A percentile compares a stretch with the other conserved stretches of the same genome.
Evolutionary conservation across 2,888 invertebrate genomes (phyloP).

Genomic region (Linnaemya vulpina): DNA sequence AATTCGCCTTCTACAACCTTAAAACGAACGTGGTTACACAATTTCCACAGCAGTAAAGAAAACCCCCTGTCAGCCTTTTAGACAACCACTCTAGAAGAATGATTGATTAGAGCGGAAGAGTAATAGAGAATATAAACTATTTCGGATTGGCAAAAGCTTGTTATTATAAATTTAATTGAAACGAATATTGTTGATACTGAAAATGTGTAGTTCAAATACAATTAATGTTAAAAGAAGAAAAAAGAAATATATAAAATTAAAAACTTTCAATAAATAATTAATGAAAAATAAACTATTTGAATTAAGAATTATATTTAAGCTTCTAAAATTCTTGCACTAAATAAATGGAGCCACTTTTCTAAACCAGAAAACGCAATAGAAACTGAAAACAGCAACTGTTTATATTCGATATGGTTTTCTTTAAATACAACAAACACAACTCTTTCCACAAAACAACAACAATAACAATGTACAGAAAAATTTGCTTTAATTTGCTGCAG

Average conservation of each 20-base stretch:
- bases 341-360: slow-evolving; percentile 58
- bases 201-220: neutral
- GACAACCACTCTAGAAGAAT: slow-evolving; percentile 5
- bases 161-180: slow-evolving; percentile 29
- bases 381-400: slow-evolving; percentile 59
- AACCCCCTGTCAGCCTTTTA: slow-evolving; percentile 2
- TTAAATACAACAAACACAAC: slow-evolving; percentile 43
- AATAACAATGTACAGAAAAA: slow-evolving; percentile 52
- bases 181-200: neutral
- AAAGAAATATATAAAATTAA: slow-evolving; percentile 23
- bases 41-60: slow-evolving; percentile 9
- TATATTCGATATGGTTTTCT: slow-evolving; percentile 35
- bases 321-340: slow-evolving; percentile 62
- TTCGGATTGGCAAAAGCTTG: slow-evolving; percentile 31
- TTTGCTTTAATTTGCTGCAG: slow-evolving; percentile 54
- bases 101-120: slow-evolving; percentile 8
- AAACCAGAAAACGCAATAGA: slow-evolving; percentile 56
- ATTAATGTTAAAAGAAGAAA: slow-evolving; percentile 21
- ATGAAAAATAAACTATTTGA: slow-evolving; percentile 12
- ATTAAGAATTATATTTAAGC: slow-evolving; percentile 55
- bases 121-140: neutral
- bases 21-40: neutral
- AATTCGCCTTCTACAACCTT: neutral
- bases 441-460: slow-evolving; percentile 40
- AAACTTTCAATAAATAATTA: slow-evolving; percentile 2